Evolutionary conservation across 2,888 invertebrate genomes (phyloP).

Genomic region (Morpho achilles): DNA sequence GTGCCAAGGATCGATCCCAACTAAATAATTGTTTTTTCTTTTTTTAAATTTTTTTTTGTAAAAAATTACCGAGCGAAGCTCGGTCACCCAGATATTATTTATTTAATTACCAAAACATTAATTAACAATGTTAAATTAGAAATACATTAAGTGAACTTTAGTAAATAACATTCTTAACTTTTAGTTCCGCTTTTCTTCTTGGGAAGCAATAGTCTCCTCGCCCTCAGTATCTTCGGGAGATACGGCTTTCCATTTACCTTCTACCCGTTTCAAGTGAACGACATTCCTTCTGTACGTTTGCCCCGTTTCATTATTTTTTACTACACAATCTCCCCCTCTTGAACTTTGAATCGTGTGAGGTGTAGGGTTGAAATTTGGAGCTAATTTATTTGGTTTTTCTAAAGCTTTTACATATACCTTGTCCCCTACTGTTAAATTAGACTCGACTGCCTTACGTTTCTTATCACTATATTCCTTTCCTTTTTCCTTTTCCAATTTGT

Average conservation of each 20-base stretch:
- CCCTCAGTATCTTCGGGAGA: no score
- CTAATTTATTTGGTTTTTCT: neutral
- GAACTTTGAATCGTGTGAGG: neutral
- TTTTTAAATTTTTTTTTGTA: no score
- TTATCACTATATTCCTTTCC: conserved; percentile 23
- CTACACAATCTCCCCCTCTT: conserved; percentile 21
- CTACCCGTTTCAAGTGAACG: conserved; percentile 21
- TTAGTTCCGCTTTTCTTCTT: no score
- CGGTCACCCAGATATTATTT: no score
- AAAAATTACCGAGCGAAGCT: no score
- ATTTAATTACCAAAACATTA: no score
- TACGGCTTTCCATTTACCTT: conserved; percentile 24
- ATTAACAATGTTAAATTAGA: no score
- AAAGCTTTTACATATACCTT: neutral
- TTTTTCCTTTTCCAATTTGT: conserved; percentile 25
- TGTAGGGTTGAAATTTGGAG: neutral
- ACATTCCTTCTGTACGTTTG: conserved; percentile 12
- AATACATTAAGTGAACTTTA: no score
- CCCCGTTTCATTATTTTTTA: conserved; percentile 19
- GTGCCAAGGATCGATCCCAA: no score
- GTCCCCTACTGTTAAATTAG: neutral
- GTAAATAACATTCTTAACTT: no score
- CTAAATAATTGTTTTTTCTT: no score
- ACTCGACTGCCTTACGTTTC: conserved; percentile 14
- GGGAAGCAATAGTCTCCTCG: no score